These are phyloP conservation scores for Diorhabda carinulata DNA, from an alignment of 1,140 invertebrate species.

Conservation along the genomic window DNA sequence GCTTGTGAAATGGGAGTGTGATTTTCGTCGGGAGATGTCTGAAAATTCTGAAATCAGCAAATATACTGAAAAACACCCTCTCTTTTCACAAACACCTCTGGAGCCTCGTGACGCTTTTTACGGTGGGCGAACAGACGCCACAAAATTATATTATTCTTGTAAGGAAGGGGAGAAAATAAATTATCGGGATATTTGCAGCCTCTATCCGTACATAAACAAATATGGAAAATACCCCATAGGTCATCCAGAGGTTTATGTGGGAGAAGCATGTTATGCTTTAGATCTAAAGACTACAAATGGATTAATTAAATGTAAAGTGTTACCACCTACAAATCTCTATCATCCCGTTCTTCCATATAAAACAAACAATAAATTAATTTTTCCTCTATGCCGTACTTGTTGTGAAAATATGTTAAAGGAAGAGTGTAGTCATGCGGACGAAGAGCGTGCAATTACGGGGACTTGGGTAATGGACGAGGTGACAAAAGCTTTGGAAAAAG, in stretches of 20 bases:
- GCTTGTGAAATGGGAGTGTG: slow-evolving; percentile 17
- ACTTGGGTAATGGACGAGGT: slow-evolving; percentile 47
- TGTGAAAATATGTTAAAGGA: slow-evolving; percentile 19
- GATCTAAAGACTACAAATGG: slow-evolving; percentile 26
- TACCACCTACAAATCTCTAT: slow-evolving; percentile 40
- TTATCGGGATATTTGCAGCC: slow-evolving; percentile 41
- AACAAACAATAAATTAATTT: slow-evolving; percentile 39
- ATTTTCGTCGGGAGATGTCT: background rate
- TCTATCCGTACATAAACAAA: slow-evolving; percentile 42
- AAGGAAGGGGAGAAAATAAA: slow-evolving; percentile 37
- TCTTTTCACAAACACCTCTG: background rate
- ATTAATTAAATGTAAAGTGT: slow-evolving; percentile 36
- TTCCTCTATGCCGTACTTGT: slow-evolving; percentile 39
- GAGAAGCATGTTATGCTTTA: slow-evolving; percentile 10
- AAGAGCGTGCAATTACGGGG: slow-evolving; percentile 41
- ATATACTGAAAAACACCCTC: slow-evolving; percentile 5
- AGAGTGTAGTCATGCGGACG: slow-evolving; percentile 33
- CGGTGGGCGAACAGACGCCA: slow-evolving; percentile 22
- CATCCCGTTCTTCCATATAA: slow-evolving; percentile 39
- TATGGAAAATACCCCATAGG: slow-evolving; percentile 42
- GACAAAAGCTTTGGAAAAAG: slow-evolving; percentile 36
- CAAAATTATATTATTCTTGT: slow-evolving; percentile 18
- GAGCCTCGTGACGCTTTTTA: slow-evolving; percentile 16
- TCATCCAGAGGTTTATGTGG: slow-evolving; percentile 35
- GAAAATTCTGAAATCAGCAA: slow-evolving; percentile 4